Evolutionary conservation across 2,797 vertebrate genomes (phyloP).

Genomic region (Adelosebastes latens): DNA sequence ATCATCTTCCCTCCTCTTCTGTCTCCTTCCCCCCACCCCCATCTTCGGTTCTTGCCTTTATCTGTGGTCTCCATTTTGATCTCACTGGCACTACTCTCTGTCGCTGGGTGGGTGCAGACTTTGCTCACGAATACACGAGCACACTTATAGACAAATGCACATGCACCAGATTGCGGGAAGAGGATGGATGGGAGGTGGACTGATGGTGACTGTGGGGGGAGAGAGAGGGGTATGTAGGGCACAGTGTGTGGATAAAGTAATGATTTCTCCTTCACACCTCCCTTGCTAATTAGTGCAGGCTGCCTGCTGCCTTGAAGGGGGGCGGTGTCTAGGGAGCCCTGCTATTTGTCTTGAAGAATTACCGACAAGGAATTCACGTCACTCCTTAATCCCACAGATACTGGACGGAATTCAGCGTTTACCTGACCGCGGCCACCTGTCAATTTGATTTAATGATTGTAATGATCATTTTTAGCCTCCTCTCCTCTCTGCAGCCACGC

Average conservation of each 20-base stretch:
- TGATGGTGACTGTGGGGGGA: constrained; percentile 51
- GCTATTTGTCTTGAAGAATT: constrained; percentile 84
- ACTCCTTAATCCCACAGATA: constrained; percentile 76
- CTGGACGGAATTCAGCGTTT: constrained; percentile 63
- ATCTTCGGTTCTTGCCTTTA: constrained; percentile 6
- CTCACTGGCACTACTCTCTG: neutral
- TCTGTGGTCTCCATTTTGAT: constrained; percentile 47
- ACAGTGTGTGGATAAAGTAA: constrained; percentile 81
- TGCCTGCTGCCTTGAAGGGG: constrained; percentile 76
- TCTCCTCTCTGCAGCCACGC: constrained; percentile 40
- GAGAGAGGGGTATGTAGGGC: constrained; percentile 69
- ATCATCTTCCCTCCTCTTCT: constrained; percentile 15
- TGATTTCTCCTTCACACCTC: constrained; percentile 85
- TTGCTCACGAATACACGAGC: constrained; percentile 30
- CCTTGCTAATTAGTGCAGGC: constrained; percentile 83
- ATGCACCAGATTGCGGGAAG: constrained; percentile 31
- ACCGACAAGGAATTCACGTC: constrained; percentile 74
- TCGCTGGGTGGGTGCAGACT: neutral
- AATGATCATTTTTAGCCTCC: constrained; percentile 77
- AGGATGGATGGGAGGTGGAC: constrained; percentile 52
- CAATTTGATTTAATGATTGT: constrained; percentile 80
- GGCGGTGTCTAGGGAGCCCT: constrained; percentile 73
- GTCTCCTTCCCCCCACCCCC: neutral
- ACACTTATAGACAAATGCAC: constrained; percentile 21
- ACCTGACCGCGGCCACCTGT: constrained; percentile 75